phyloP scores from a whole-genome alignment of 2,888 invertebrate genomes.

The Pedicia rivosa region DNA sequence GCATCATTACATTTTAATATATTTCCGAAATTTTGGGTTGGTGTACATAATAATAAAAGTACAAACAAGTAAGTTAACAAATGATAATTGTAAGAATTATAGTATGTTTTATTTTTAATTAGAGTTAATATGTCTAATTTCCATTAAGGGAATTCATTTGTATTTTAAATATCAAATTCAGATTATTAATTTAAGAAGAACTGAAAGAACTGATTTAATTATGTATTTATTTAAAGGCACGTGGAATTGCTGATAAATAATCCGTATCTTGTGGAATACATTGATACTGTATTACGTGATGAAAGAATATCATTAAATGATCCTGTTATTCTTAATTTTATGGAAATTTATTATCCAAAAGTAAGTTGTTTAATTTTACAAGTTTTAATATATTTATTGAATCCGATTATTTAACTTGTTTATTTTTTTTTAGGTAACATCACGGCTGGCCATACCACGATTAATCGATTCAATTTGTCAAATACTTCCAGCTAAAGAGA shows the following conservation, averaged over 20 bases:
- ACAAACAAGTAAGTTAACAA: conserved; percentile 25
- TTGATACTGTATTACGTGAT: conserved; percentile 76
- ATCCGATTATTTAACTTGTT: neutral
- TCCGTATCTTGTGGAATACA: conserved; percentile 73
- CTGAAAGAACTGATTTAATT: conserved; percentile 7
- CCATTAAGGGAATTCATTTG: too few relatives aligned
- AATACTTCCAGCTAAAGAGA: conserved; percentile 29
- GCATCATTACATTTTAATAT: conserved; percentile 74
- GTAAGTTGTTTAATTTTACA: conserved; percentile 33
- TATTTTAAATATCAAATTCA: neutral
- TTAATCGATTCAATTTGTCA: conserved; percentile 30
- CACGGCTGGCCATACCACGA: conserved; percentile 27
- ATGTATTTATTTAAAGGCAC: conserved; percentile 38
- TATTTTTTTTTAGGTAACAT: conserved; percentile 19
- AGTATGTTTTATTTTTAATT: conserved; percentile 1
- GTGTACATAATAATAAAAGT: conserved; percentile 48
- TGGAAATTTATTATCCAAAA: conserved; percentile 81
- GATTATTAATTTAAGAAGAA: neutral
- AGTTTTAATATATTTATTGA: neutral
- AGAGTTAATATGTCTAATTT: too few relatives aligned
- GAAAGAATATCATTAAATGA: conserved; percentile 75
- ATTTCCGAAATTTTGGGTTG: conserved; percentile 86
- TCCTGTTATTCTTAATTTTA: conserved; percentile 70
- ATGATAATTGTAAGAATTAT: neutral
- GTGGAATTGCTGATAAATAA: conserved; percentile 67